phyloP scores from a whole-genome alignment of 1,140 invertebrate genomes.

The Gonatopus flavifemur region DNA sequence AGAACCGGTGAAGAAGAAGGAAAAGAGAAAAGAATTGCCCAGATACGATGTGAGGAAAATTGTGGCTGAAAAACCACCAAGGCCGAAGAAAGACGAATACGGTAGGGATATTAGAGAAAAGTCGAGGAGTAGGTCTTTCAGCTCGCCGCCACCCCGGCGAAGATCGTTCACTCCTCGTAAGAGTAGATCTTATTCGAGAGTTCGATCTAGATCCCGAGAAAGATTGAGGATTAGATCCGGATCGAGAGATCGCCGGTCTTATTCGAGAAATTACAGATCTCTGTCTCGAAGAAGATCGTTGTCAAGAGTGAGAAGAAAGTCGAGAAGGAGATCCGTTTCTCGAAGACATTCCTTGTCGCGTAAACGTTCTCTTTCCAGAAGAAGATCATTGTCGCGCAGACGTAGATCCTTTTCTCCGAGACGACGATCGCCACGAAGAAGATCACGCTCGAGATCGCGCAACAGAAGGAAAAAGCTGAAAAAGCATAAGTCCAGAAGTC shows the following conservation, averaged over 20 bases:
- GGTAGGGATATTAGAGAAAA: constrained; percentile 68
- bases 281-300: constrained; percentile 44
- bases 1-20: constrained; percentile 71
- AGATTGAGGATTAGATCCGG: constrained; percentile 31
- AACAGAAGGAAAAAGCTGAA: constrained; percentile 50
- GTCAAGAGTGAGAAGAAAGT: constrained; percentile 31
- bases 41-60: constrained; percentile 80
- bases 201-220: constrained; percentile 44
- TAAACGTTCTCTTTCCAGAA: constrained; percentile 41
- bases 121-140: constrained; percentile 52
- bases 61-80: constrained; percentile 69
- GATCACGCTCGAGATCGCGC: constrained; percentile 40
- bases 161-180: constrained; percentile 24
- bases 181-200: constrained; percentile 47
- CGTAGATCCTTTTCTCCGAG: constrained; percentile 37
- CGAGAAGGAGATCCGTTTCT: constrained; percentile 37
- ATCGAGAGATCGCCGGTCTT: constrained; percentile 29
- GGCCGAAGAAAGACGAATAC: constrained; percentile 74
- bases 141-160: constrained; percentile 23
- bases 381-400: constrained; percentile 28
- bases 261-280: constrained; percentile 28
- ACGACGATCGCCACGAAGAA: constrained; percentile 33
- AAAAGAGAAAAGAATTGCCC: constrained; percentile 77
- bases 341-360: constrained; percentile 41
- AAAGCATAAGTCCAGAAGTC: constrained; percentile 46